Base-by-base conservation (phyloP, 2,888 invertebrate species). In the Pelosia muscerda region DNA sequence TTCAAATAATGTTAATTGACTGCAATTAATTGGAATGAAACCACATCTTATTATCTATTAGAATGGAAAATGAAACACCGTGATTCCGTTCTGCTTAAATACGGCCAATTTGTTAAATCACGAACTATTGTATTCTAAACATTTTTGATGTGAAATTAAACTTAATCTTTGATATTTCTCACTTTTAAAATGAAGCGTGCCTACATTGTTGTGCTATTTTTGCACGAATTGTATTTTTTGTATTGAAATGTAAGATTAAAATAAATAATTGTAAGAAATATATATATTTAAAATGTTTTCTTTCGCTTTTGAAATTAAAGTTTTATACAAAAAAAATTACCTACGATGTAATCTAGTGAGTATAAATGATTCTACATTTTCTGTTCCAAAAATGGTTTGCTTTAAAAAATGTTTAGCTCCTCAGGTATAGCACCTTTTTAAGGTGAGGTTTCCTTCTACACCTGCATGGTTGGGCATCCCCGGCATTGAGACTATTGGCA, bases 121-220 rank as follows among this genome's bases (percentile, higher is more conserved):
- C 63, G 9, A 31, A 9, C 31, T 75, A 23, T 53, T 28, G 23
- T 49, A 28, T 55, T 63, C 38, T 25, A 22, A 63, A 42, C 4
- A 22, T 56, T 56, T 38, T 25, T 57, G 28, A 58, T 53, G 34
- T 54, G 0, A 19, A 65, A 59, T 2, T 65, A 15, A 28, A 31
- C 1, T 49, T 34, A 34, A 65, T 15, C 22, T 65, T 65, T 31
- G 49, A 31, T 65, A 59, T 65, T 59, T 23, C 19, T 13, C 23
- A 53, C 28, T 31, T 65, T 65, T 58, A n/a, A 49, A 58, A 64
- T 10, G 9, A 64, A n/a, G 57, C 57, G 64, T 65, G 58, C 58
- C 58, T 53, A 31, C 65, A 59, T 58, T 23, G 22, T 23, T 59
- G 64, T 63, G 34, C 55, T 63, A 26, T n/a, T 23, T 58, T 15